Conservation (phyloP, 1,140 invertebrate species). For the Gonioctena quinquepunctata region DNA sequence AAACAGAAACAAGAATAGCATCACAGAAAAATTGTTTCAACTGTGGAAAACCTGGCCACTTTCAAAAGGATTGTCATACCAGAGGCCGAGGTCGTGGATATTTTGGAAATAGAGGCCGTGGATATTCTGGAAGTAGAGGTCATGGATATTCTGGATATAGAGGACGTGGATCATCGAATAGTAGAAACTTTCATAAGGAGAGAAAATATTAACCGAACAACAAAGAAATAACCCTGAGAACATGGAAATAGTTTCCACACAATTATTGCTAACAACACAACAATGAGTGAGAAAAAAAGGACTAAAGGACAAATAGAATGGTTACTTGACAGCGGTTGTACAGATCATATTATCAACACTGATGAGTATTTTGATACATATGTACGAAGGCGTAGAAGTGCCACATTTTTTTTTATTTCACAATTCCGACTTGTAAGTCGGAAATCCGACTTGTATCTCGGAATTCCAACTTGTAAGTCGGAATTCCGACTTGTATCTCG, state of each 20-base stretch:
- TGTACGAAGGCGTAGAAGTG: too few species aligned
- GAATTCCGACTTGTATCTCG: too few species aligned
- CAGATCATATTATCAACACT: constrained; percentile 52
- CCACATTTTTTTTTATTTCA: too few species aligned
- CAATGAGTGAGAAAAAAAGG: constrained; percentile 13
- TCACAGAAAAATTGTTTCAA: constrained; percentile 21
- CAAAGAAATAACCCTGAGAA: background rate
- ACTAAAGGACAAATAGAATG: constrained; percentile 40
- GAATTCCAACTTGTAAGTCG: too few species aligned
- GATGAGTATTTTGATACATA: constrained; percentile 51
- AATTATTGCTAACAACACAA: background rate
- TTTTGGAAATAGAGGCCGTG: background rate
- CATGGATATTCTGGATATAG: constrained; percentile 7
- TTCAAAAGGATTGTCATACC: constrained; percentile 16
- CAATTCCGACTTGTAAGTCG: too few species aligned
- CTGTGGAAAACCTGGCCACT: constrained; percentile 33
- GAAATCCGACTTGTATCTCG: too few species aligned
- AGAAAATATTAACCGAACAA: background rate
- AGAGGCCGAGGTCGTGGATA: background rate
- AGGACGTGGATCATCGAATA: constrained; percentile 16
- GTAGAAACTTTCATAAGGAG: constrained; percentile 5
- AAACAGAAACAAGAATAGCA: constrained; percentile 33
- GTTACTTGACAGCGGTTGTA: constrained; percentile 52
- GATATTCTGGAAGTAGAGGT: background rate
- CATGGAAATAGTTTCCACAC: constrained; percentile 6